These are phyloP conservation scores for Sesia bembeciformis DNA, from an alignment of 2,888 invertebrate genomes.

Conservation along the genomic window DNA sequence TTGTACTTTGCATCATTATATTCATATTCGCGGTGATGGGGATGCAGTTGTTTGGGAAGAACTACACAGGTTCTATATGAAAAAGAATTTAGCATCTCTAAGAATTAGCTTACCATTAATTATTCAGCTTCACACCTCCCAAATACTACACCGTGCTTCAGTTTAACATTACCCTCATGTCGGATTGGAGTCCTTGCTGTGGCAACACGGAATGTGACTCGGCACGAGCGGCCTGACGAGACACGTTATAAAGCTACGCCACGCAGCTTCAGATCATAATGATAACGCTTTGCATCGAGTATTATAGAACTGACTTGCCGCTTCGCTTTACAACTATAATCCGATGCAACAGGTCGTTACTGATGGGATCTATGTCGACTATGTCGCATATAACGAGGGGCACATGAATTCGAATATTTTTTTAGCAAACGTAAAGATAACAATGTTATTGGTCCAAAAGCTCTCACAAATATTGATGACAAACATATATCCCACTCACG, in stretches of 20 bases:
- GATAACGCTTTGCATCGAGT: slow-evolving; percentile 68
- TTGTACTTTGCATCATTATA: slow-evolving; percentile 96
- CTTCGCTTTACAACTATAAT: slow-evolving; percentile 67
- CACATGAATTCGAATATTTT: slow-evolving; percentile 3
- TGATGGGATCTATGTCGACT: slow-evolving; percentile 67
- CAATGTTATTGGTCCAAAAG: slow-evolving; percentile 26
- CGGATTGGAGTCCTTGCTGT: slow-evolving; percentile 54
- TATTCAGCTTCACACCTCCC: slow-evolving; percentile 70
- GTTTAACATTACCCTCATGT: slow-evolving; percentile 62
- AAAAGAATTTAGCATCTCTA: slow-evolving; percentile 68
- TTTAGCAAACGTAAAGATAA: background rate
- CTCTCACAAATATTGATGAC: slow-evolving; percentile 45
- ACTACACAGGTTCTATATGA: slow-evolving; percentile 82
- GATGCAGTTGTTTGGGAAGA: slow-evolving; percentile 95
- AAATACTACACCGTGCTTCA: slow-evolving; percentile 69
- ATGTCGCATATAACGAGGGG: slow-evolving; percentile 4
- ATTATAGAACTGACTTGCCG: slow-evolving; percentile 70
- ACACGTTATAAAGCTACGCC: slow-evolving; percentile 69
- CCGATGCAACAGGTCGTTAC: slow-evolving; percentile 58
- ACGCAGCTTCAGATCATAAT: slow-evolving; percentile 68
- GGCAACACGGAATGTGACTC: slow-evolving; percentile 60
- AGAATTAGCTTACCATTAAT: slow-evolving; percentile 60
- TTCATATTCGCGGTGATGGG: slow-evolving; percentile 99
- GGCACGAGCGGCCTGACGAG: slow-evolving; percentile 30
- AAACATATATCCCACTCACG: slow-evolving; percentile 72